Evolutionary conservation across 2,888 invertebrate genomes (phyloP).

Genomic region (Idaea straminata): DNA sequence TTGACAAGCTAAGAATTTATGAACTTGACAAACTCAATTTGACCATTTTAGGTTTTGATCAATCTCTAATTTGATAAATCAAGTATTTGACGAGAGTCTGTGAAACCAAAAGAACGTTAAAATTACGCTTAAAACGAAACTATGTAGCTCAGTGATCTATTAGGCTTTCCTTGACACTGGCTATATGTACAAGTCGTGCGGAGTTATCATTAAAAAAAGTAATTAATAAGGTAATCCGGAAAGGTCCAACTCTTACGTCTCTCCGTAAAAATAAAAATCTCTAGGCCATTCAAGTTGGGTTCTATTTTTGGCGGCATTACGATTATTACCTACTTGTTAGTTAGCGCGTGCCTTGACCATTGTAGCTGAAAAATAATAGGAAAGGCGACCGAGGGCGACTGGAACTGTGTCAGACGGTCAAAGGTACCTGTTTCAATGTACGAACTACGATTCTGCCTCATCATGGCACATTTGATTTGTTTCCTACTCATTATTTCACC

Average conservation of each 20-base stretch:
- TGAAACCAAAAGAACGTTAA: no score
- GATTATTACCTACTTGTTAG: conserved; percentile 7
- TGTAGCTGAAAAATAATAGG: conserved; percentile 21
- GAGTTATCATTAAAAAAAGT: neutral
- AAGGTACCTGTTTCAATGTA: neutral
- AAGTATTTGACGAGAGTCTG: no score
- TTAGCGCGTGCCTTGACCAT: conserved; percentile 20
- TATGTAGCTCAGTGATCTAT: no score
- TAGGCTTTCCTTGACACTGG: no score
- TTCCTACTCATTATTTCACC: neutral
- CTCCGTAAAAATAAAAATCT: neutral
- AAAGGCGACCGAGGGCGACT: neutral
- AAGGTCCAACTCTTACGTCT: conserved; percentile 10
- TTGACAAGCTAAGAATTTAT: no score
- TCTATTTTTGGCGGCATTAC: conserved; percentile 26
- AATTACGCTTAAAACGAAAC: no score
- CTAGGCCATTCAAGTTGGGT: conserved; percentile 24
- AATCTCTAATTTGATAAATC: no score
- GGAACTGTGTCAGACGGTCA: conserved; percentile 4
- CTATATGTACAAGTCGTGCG: neutral
- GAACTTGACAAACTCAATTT: no score
- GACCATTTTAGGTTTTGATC: no score
- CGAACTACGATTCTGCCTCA: neutral
- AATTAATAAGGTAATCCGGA: neutral
- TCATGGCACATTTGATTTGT: neutral